phyloP scores from a whole-genome alignment of 2,797 vertebrate genomes.

The Gadopsis bispinosus region DNA sequence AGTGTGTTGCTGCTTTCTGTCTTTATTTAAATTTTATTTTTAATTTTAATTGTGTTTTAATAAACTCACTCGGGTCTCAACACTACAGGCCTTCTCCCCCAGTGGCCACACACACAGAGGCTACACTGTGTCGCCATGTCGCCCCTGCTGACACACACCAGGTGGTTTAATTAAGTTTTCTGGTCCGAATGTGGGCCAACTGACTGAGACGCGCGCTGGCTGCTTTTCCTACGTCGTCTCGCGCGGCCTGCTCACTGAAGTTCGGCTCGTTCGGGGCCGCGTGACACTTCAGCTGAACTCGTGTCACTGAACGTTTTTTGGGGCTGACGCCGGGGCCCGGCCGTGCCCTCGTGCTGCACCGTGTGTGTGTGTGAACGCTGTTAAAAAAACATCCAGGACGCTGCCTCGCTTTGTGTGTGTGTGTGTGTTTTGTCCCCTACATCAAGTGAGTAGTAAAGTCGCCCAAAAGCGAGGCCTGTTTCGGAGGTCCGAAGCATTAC shows the following conservation, averaged over 20 bases:
- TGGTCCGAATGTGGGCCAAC: slow-evolving; percentile 79
- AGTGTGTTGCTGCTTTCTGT: slow-evolving; percentile 24
- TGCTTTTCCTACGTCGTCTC: too few species aligned
- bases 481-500: slow-evolving; percentile 18
- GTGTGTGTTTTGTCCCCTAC: neutral
- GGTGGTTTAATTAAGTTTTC: slow-evolving; percentile 82
- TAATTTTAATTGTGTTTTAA: too few species aligned
- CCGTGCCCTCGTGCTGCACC: slow-evolving; percentile 29
- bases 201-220: slow-evolving; percentile 28
- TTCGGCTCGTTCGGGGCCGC: neutral
- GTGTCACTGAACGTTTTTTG: slow-evolving; percentile 1
- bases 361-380: neutral
- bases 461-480: neutral
- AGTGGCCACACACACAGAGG: slow-evolving; percentile 45
- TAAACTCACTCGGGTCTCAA: slow-evolving; percentile 10
- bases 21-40: too few species aligned
- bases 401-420: neutral
- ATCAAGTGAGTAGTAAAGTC: neutral
- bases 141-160: slow-evolving; percentile 79
- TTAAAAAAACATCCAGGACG: slow-evolving; percentile 27
- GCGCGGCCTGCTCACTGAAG: too few species aligned
- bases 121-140: slow-evolving; percentile 69
- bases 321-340: slow-evolving; percentile 20
- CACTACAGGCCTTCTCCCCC: slow-evolving; percentile 50
- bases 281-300: slow-evolving; percentile 24